Evolutionary conservation across 2,888 invertebrate species (phyloP), one percentile per base, ranked within the genome.

Genomic region (Drosophila limbata): DNA sequence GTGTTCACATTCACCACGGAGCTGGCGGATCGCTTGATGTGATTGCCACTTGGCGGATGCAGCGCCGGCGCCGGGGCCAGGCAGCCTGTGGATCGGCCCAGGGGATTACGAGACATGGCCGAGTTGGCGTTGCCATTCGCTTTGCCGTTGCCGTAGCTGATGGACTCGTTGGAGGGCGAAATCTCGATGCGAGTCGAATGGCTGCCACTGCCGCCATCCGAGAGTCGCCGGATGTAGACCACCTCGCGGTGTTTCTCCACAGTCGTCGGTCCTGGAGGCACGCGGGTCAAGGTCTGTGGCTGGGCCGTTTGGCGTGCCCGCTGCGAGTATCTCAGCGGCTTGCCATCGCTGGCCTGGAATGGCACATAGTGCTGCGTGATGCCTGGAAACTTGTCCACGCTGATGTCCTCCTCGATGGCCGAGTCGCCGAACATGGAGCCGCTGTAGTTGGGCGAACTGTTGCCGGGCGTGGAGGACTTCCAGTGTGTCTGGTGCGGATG

Each of bases 341-440:
- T 91, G 42, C 84, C 82, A 62, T 90, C 91, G 64, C 74, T 88
- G 62, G 79, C 79, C 70, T 91, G 92, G 73, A 91, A 90, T 75
- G 88, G 89, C 79, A 91, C 89, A 42, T 91, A 91, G 77, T 92
- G 92, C 28, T 90, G 91, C 4, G 88, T 79, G 55, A 92, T 90
- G 44, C 91, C 91, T 3, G 92, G 91, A 79, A 92, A 93, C 81
- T 93, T 93, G 42, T 92, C 92, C 40, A 92, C 91, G 68, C 92
- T 93, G 44, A 93, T 92, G 56, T 93, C 93, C 62, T 93, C 93
- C 73, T 92, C 93, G 31, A 93, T 93, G 44, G 93, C 93, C 6
- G 93, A 93, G 70, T 93, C 93, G 15, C 93, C 93, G 55, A 93
- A 93, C 73, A 93, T 91, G 19, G 93, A 93, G 37, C 92, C 93